phyloP scores from a whole-genome alignment of 2,888 invertebrate species.

The Diplolepis rosae region DNA sequence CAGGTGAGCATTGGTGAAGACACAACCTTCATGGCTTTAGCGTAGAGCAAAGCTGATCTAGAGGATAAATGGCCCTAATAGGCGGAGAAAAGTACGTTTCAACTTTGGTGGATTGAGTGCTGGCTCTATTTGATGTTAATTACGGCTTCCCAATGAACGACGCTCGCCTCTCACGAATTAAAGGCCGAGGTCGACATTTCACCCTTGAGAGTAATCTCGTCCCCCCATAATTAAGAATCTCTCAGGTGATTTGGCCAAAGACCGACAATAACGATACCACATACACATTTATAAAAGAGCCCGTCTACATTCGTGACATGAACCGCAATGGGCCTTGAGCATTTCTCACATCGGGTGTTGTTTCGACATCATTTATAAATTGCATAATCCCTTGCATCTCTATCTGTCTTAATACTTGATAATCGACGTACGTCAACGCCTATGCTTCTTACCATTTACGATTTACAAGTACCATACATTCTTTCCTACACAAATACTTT shows the following conservation, averaged over 20 bases:
- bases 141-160: neutral
- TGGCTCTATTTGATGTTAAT: conserved; percentile 26
- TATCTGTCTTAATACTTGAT: conserved; percentile 33
- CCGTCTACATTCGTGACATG: neutral
- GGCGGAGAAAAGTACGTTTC: neutral
- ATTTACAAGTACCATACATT: conserved; percentile 43
- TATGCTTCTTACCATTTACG: too few species aligned
- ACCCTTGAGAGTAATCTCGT: conserved; percentile 12
- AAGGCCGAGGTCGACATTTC: conserved; percentile 21
- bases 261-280: conserved; percentile 19
- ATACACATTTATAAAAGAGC: conserved; percentile 9
- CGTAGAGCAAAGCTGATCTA: neutral
- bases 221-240: conserved; percentile 28
- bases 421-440: conserved; percentile 39
- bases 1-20: conserved; percentile 15
- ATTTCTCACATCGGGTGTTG: conserved; percentile 37
- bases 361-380: conserved; percentile 50
- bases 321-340: conserved; percentile 25
- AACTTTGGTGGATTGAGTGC: neutral
- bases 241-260: conserved; percentile 28
- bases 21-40: neutral
- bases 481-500: conserved; percentile 35
- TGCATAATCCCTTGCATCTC: conserved; percentile 46
- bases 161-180: conserved; percentile 10
- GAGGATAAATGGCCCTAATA: neutral